phyloP scores from a whole-genome alignment of 2,113 vertebrate genomes.

The Upupa epops region DNA sequence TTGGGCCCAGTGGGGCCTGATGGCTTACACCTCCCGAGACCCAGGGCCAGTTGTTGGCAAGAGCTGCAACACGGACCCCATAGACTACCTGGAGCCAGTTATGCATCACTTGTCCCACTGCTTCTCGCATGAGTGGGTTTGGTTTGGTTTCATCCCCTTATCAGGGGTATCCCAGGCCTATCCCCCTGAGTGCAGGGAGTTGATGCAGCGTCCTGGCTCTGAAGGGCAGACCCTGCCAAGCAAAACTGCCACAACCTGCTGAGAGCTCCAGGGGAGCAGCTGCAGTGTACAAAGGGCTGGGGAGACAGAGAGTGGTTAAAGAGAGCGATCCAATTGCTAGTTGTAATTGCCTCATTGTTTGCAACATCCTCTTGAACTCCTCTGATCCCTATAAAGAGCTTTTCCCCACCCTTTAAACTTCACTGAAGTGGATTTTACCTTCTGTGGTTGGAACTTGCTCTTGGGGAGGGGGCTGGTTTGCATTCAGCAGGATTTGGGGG shows the following conservation, averaged over 20 bases:
- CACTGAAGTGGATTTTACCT: conserved; percentile 40
- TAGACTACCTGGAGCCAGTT: not conserved
- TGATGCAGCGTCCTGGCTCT: not conserved
- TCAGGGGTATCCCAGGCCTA: not conserved
- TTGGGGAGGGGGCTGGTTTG: not conserved
- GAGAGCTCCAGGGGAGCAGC: not conserved
- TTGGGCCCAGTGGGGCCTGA: not conserved
- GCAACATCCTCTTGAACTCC: conserved; percentile 35
- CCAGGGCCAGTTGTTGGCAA: not conserved
- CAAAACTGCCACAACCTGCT: not conserved
- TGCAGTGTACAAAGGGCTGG: not conserved
- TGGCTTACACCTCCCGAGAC: not conserved
- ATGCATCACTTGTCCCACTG: not conserved
- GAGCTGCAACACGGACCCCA: rapidly evolving
- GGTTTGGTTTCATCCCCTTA: not conserved
- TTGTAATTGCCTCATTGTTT: conserved; percentile 55
- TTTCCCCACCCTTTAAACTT: conserved; percentile 37
- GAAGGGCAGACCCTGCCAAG: not conserved
- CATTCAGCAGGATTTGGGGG: not conserved
- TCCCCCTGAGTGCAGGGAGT: not conserved
- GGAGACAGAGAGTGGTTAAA: conserved; percentile 27
- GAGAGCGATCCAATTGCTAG: not conserved
- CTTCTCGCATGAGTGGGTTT: not conserved
- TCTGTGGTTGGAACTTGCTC: not conserved
- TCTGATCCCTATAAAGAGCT: conserved; percentile 49